Conservation (phyloP, 2,888 invertebrate species). For the Lithosia quadra region DNA sequence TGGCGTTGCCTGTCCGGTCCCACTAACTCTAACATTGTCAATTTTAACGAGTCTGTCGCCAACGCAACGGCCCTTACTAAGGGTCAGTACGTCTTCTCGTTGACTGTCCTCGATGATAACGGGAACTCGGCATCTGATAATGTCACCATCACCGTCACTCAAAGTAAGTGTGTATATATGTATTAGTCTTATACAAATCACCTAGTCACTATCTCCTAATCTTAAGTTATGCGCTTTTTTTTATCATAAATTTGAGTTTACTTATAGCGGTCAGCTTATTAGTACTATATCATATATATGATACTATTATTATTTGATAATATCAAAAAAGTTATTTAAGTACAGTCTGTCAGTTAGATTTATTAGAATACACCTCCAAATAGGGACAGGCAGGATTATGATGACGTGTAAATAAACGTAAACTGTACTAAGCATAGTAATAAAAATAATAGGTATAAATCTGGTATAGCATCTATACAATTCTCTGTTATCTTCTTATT, state of each 20-base stretch:
- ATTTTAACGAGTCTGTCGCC: slow-evolving; percentile 89
- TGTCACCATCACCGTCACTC: slow-evolving; percentile 92
- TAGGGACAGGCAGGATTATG: no score
- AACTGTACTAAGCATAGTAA: no score
- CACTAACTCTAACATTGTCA: slow-evolving; percentile 84
- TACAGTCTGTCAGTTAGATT: no score
- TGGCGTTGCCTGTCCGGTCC: slow-evolving; percentile 94
- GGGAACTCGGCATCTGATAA: slow-evolving; percentile 92
- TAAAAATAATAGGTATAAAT: not conserved
- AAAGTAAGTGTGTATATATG: slow-evolving; percentile 88
- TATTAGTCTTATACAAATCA: slow-evolving; percentile 20
- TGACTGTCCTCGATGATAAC: slow-evolving; percentile 94
- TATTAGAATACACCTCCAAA: no score
- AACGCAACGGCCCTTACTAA: slow-evolving; percentile 94
- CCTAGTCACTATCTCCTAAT: not conserved
- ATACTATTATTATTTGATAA: no score
- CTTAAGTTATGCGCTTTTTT: not conserved
- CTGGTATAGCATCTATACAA: not conserved
- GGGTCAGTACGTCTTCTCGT: slow-evolving; percentile 93
- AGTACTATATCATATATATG: no score
- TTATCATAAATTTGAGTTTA: not conserved
- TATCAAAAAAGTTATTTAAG: no score
- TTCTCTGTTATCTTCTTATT: not conserved
- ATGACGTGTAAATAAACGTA: no score
- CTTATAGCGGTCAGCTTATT: not conserved